These are phyloP conservation scores for Echinarachnius parma DNA, from an alignment of 53 echinoderm and acorn worm species.

Conservation along the genomic window DNA sequence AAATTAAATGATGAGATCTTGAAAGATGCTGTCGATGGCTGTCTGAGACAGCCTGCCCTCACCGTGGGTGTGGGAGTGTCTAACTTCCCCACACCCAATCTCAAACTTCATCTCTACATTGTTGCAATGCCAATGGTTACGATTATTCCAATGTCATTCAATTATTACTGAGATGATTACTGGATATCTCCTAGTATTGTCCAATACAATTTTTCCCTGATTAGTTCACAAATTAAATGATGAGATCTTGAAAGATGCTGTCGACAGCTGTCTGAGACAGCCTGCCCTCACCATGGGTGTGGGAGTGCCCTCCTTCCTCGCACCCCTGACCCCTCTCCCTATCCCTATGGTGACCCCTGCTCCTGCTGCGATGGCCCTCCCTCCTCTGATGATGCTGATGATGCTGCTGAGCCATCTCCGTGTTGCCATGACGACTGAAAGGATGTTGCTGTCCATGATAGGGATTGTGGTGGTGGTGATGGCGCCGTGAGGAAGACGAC, in stretches of 20 bases:
- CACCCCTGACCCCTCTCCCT: neutral
- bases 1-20: conserved; percentile 37
- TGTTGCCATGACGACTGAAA: conserved; percentile 3
- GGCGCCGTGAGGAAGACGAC: neutral
- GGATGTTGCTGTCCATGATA: neutral
- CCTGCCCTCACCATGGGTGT: conserved; percentile 8
- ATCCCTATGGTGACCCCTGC: conserved; percentile 16
- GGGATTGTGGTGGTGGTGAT: conserved; percentile 5
- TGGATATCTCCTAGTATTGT: too few relatives aligned
- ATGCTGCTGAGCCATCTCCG: conserved; percentile 12
- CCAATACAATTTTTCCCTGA: too few relatives aligned
- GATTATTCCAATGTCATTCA: too few relatives aligned
- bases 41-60: too few relatives aligned
- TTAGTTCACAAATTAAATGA: too few relatives aligned
- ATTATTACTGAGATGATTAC: too few relatives aligned
- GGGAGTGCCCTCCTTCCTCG: neutral
- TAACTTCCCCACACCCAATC: too few relatives aligned
- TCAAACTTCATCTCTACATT: neutral
- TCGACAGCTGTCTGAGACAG: conserved; percentile 1
- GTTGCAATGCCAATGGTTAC: too few relatives aligned
- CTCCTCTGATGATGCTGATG: conserved; percentile 9
- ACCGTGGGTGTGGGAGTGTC: too few relatives aligned
- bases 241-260: conserved; percentile 43
- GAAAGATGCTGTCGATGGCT: too few relatives aligned
- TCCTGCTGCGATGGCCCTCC: conserved; percentile 18